Evolutionary conservation across 2,113 vertebrate species (phyloP), one percentile per base, ranked within the genome.

Genomic region (Callopanchax toddi): DNA sequence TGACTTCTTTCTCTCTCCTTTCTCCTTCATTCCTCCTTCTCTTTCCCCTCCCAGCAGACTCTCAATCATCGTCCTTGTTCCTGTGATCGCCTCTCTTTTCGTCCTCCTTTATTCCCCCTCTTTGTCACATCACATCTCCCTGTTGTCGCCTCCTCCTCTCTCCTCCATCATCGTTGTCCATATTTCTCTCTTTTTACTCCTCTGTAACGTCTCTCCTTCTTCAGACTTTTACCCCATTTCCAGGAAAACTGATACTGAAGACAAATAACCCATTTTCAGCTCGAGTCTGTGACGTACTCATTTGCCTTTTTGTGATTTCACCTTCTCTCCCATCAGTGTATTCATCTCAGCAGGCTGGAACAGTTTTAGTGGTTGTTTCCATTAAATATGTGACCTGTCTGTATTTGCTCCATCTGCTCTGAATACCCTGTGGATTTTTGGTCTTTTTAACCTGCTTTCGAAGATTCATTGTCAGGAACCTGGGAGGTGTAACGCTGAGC

Each of bases 281-380:
- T 66, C 21, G 54, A 58, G 49, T 54, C 58, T 51, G 39, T 13
- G 46, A 45, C 26, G 42, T 26, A 1, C 44, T 60, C 46, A 32
- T 64, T 68, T 26, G 1, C 52, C 50, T 32, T 48, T 52, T 67
- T 63, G 29, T 32, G 5, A 63, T 65, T 42, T 74, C 43, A 58
- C 53, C 44, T 26, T 29, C 16, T 32, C 29, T 20, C 70, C 42
- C 58, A 63, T 80, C 46, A 78, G 46, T 67, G 65, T 60, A 46
- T 84, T 68, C 21, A 12, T 60, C 55, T 11, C 6, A 18, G n/a
- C 55, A 60, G 44, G 44, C 32, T 34, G 23, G 50, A 71, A 44
- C 7, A 22, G 11, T 37, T 12, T 37, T 13, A 37, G 36, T 11
- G 36, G 11, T 12, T 13, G 11, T 37, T 37, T 11, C 12, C 11